Base-by-base conservation (phyloP, 2,113 vertebrate genomes). In the Barnardius zonarius region DNA sequence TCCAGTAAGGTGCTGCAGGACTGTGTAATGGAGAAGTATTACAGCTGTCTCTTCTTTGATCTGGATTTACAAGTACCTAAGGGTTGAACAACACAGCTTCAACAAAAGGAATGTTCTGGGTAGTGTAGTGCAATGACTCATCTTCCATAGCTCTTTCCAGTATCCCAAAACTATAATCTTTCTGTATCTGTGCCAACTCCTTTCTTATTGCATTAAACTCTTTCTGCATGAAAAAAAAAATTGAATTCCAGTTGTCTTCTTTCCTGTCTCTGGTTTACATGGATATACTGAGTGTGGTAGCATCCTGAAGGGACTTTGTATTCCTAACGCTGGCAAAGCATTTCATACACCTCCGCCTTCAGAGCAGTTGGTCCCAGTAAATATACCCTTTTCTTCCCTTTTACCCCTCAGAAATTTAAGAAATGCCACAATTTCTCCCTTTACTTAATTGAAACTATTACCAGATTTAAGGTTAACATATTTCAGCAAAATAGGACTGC, bases 141-240 rank as follows among this genome's bases (percentile, higher is more conserved):
- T 4, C 70, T 57, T 22, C 81, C 2, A 6, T 63, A 22, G 73
- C 76, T 74, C 89, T 51, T 66, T 13, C 67, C 63, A 69, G 66
- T 33, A 74, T 63, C 76, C 64, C 48, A 30, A 88, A 75, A 90
- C 70, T 88, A 72, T 69, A 64, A 93, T 90, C 79, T 93, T 44
- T 85, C 88, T 82, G 28, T 93, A 19, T 41, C 85, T 90, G 27
- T 96, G 57, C 67, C 74, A 76, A 28, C 48, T 83, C 27, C 30
- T 93, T 61, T 85, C 88, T 94, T 66, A 6, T 2, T 83, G 66
- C 74, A 93, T 73, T 96, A 96, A 97, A 94, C 8, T 7, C 41
- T 90, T 57, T 46, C 92, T 76, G 70, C 78, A 63, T 79, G 3
- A 31, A n/a, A 84, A 92, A 79, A 43, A 51, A 3, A 6, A 2